Percentiles rank a stretch among this genome's conserved stretches.
Evolutionary conservation across 2,888 invertebrate species (phyloP).

Genomic region (Calephelis perditalis): DNA sequence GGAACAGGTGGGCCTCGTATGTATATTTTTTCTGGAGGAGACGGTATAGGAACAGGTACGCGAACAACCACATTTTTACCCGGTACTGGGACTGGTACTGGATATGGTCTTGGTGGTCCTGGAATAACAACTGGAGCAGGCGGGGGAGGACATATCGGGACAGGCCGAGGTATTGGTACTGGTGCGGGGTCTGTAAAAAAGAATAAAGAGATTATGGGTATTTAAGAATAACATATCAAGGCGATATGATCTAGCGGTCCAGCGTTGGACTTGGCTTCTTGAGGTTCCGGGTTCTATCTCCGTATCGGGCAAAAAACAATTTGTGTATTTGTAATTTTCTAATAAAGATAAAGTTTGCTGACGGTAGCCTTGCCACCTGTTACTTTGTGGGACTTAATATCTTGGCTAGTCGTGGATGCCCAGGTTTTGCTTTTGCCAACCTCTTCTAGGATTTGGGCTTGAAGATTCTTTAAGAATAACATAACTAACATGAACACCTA

Average conservation of each 20-base stretch:
- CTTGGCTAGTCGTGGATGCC: no score
- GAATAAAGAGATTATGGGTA: neutral
- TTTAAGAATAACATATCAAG: neutral
- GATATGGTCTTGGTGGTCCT: constrained; percentile 57
- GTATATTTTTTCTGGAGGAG: constrained; percentile 46
- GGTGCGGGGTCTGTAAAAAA: constrained; percentile 5
- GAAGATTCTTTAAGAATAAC: neutral
- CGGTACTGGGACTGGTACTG: constrained; percentile 46
- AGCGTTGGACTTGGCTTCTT: no score
- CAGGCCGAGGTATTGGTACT: constrained; percentile 1
- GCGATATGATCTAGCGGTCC: no score
- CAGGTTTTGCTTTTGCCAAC: no score
- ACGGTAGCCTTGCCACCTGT: no score
- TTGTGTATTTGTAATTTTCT: no score
- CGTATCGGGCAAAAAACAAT: no score
- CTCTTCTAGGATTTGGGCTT: no score
- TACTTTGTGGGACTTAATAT: no score
- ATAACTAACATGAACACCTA: no score
- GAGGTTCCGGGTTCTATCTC: no score
- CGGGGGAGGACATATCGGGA: constrained; percentile 37
- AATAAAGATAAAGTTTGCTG: no score
- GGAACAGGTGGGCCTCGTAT: constrained; percentile 39
- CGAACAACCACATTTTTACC: constrained; percentile 44
- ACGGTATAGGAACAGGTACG: constrained; percentile 52
- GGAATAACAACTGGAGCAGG: constrained; percentile 53